These are phyloP conservation scores for Diorhabda sublineata DNA, from an alignment of 1,140 invertebrate genomes.

Conservation along the genomic window DNA sequence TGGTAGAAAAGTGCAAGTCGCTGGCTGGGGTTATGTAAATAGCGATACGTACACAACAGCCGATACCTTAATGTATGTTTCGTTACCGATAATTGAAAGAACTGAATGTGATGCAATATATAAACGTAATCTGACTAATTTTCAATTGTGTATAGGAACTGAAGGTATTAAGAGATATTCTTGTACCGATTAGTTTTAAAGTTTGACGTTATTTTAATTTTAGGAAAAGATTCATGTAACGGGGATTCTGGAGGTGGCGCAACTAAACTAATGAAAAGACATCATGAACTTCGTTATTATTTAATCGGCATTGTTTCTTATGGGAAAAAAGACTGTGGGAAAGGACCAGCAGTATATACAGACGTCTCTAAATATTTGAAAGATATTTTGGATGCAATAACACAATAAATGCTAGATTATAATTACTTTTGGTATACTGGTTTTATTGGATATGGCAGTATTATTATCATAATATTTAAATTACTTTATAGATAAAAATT, in stretches of 20 bases:
- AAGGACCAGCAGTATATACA: constrained; percentile 54
- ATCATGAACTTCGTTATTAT: constrained; percentile 48
- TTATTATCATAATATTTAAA: too few species aligned
- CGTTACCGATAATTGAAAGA: constrained; percentile 20
- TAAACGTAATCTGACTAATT: constrained; percentile 5
- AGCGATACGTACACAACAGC: neutral
- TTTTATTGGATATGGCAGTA: too few species aligned
- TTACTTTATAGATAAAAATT: too few species aligned
- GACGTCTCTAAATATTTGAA: constrained; percentile 49
- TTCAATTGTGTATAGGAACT: constrained; percentile 17
- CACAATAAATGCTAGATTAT: constrained; percentile 5
- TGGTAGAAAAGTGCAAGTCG: constrained; percentile 14
- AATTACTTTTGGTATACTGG: too few species aligned
- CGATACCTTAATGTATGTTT: constrained; percentile 26
- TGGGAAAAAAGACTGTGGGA: constrained; percentile 58
- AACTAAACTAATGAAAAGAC: constrained; percentile 50
- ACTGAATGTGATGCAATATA: constrained; percentile 19
- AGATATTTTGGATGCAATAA: constrained; percentile 53
- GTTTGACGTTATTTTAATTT: neutral
- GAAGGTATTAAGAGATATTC: constrained; percentile 32
- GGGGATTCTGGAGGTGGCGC: constrained; percentile 74
- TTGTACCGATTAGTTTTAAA: neutral
- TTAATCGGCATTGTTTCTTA: constrained; percentile 66
- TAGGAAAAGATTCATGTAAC: constrained; percentile 53
- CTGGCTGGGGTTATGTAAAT: constrained; percentile 26